These are phyloP conservation scores for Latrodectus elegans DNA, from an alignment of 2,888 invertebrate genomes.

Conservation along the genomic window DNA sequence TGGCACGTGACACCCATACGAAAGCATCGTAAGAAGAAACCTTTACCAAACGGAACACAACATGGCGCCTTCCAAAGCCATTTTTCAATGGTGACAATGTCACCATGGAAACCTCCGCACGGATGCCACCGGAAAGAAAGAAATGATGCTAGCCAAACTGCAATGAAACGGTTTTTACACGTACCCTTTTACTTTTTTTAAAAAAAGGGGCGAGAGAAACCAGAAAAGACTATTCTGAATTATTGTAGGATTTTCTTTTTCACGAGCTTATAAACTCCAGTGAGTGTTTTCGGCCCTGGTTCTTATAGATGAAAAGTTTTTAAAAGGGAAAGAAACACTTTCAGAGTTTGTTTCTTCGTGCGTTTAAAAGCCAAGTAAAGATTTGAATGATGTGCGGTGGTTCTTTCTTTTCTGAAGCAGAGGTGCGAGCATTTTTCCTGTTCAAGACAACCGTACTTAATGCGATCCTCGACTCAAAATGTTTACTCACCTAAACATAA, in stretches of 20 bases:
- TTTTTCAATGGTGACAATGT: conserved; percentile 64
- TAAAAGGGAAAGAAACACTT: conserved; percentile 2
- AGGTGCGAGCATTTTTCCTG: conserved; percentile 13
- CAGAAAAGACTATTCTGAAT: conserved; percentile 20
- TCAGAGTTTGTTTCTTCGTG: conserved; percentile 54
- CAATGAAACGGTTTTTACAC: conserved; percentile 69
- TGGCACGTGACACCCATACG: conserved; percentile 57
- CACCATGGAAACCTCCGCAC: conserved; percentile 60
- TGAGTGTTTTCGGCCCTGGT: background rate
- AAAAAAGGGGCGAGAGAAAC: conserved; percentile 14
- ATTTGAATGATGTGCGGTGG: conserved; percentile 46
- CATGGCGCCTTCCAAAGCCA: conserved; percentile 56
- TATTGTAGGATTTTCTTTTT: conserved; percentile 36
- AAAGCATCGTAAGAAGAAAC: conserved; percentile 53
- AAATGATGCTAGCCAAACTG: conserved; percentile 65
- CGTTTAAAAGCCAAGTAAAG: conserved; percentile 24
- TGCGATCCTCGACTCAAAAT: background rate
- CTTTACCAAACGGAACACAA: conserved; percentile 55
- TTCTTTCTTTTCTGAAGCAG: conserved; percentile 11
- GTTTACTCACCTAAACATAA: conserved; percentile 26
- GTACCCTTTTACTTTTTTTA: conserved; percentile 43
- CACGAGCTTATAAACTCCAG: conserved; percentile 34
- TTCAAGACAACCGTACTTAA: background rate
- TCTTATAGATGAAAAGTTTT: conserved; percentile 12
- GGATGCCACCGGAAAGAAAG: conserved; percentile 68